Evolutionary conservation across 2,113 vertebrate species (phyloP), one percentile per base, ranked within the genome.

Genomic region (Microcebus tavaratra): DNA sequence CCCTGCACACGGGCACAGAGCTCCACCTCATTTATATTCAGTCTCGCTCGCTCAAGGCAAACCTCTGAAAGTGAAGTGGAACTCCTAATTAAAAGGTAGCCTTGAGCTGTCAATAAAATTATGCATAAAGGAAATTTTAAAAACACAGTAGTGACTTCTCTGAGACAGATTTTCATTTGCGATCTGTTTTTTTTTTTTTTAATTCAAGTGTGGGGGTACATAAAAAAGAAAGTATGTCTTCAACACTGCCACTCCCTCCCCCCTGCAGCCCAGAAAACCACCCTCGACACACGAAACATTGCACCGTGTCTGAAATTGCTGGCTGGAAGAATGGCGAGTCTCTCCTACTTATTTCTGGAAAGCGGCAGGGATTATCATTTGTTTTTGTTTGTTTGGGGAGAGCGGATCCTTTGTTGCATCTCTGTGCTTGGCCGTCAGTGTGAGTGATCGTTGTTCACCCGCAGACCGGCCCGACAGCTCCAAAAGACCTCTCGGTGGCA

Each of bases 61-160:
- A 57, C 27, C 86, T 95, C 82, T 31, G 29, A 79, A 75, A 82
- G 14, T 5, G 7, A 78, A 91, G 45, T 13, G 5, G 5, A 85
- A 53, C 59, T 75, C 82, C 78, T 87, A 97, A 91, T 96, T 95
- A 96, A 95, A 95, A 95, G 79, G 93, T 76, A 50, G 82, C 78
- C 96, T 89, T 88, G 78, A 94, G 95, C 87, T 89, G 73, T 61
- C 96, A 63, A 95, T 93, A 93, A 92, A 94, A 94, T 86, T 68
- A 91, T 63, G 48, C 82, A 93, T 42, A 70, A 95, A 95, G 68
- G 65, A 96, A 85, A 92, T 18, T 92, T 96, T 80, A 81, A 82
- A 96, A 82, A 85, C 91, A 93, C 90, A 80, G 86, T 18, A 67
- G 55, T 83, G 70, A 89, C 79, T 84, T 86, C 45, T 50, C 67